Evolutionary conservation across 2,113 vertebrate genomes (phyloP), one percentile per base, ranked within the genome.

Genomic region (Phodopus roborovskii): DNA sequence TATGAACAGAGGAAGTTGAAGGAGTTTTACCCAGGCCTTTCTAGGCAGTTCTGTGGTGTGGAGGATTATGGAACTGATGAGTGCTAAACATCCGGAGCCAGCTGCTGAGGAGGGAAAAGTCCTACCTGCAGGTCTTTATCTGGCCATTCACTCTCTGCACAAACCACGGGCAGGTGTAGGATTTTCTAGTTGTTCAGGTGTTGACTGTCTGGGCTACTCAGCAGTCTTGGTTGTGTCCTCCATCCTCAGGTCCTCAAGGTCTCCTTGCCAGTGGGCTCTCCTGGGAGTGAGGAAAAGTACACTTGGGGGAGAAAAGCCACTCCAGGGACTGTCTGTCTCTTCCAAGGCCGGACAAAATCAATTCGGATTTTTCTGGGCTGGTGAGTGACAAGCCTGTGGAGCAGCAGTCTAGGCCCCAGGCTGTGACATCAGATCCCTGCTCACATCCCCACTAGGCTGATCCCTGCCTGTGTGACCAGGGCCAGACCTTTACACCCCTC

Each of bases 281-380:
- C 4, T 17, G 56, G 42, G 68, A 87, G 53, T 75, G 24, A 91
- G 70, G 53, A 12, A 56, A 60, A 86, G 24, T 24, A 17, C 1
- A 30, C 70, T 53, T 68, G 11, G 64, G 75, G 87, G 92, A 77
- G 73, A 78, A 71, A 71, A 79, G 73, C 78, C 8, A 30, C 78
- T 89, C 39, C 73, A 22, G 28, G 42, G 79, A 64, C 50, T 36
- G n/a, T 10, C 45, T 19, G 30, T 77, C 68, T 10, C 1, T 73
- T 91, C 64, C 22, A 83, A 89, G 82, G 74, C 86, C 62, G 50
- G 79, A 78, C 48, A 88, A 74, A 91, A 86, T 92, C 91, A 68
- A 66, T 87, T 45, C 64, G 13, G 60, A 60, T 74, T 56, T 79
- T 56, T 56, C 77, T 88, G 77, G 90, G 74, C 68, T 73, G 83